phyloP scores from a whole-genome alignment of 2,113 vertebrate species.

The Blennius ocellaris region DNA sequence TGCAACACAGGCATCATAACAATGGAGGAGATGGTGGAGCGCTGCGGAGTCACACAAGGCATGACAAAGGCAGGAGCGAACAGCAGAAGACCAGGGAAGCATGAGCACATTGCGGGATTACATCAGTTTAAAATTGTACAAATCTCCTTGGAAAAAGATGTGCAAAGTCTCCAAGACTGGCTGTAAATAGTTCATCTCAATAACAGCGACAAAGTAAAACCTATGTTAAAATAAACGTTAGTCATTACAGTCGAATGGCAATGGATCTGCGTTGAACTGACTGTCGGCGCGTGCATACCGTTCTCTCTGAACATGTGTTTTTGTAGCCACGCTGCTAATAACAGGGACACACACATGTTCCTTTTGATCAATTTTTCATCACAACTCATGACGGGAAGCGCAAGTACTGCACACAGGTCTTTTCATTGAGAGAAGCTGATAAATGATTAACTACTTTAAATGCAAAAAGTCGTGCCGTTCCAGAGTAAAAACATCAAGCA shows the following conservation, averaged over 20 bases:
- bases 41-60: slow-evolving; percentile 2
- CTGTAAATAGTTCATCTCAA: slow-evolving; percentile 3
- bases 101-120: slow-evolving; percentile 5
- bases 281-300: not conserved
- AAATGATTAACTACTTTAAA: slow-evolving; percentile 51
- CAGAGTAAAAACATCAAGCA: slow-evolving; percentile 20
- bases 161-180: slow-evolving; percentile 3
- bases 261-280: not conserved
- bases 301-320: slow-evolving; percentile 29
- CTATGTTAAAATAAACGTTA: not conserved
- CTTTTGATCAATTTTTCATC: slow-evolving; percentile 62
- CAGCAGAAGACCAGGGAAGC: slow-evolving; percentile 7
- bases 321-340: not conserved
- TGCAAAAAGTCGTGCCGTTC: slow-evolving; percentile 10
- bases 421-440: slow-evolving; percentile 37
- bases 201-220: not conserved
- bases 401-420: not conserved
- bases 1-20: not conserved
- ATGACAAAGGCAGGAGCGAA: not conserved
- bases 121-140: slow-evolving; percentile 13
- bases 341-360: slow-evolving; percentile 23
- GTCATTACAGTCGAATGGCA: not conserved
- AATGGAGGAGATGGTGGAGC: not conserved
- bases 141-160: slow-evolving; percentile 6
- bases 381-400: slow-evolving; percentile 30